Percentiles rank a stretch among this genome's conserved stretches.
These are phyloP conservation scores for Phoxinus phoxinus DNA, from an alignment of 2,113 vertebrate genomes.

Conservation along the genomic window DNA sequence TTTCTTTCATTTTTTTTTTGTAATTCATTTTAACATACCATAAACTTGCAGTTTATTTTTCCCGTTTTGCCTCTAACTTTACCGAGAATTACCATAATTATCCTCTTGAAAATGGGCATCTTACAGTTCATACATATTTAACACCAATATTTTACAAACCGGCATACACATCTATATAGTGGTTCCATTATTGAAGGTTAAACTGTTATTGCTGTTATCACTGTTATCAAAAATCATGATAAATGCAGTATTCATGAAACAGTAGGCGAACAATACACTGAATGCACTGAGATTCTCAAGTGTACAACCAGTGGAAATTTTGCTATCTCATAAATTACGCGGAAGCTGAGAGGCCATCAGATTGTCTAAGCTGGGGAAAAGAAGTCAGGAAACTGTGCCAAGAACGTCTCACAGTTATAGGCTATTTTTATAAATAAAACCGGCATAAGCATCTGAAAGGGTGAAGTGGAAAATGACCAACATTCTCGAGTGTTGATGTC, in stretches of 20 bases:
- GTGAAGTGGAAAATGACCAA: background rate
- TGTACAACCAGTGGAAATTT: no score
- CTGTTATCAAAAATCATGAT: background rate
- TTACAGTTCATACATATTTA: background rate
- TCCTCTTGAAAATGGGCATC: background rate
- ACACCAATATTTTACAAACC: background rate
- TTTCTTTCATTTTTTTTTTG: background rate
- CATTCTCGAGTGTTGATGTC: background rate
- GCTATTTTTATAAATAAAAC: no score
- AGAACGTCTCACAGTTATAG: background rate
- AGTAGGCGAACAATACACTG: background rate
- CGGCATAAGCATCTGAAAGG: background rate
- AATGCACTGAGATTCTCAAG: background rate
- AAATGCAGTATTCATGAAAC: background rate
- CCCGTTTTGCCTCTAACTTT: background rate
- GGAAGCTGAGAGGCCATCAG: no score
- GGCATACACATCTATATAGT: background rate
- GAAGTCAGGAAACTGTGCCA: background rate
- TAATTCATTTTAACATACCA: background rate
- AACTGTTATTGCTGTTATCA: background rate
- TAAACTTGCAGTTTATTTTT: background rate
- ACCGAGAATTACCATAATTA: background rate
- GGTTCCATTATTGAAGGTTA: constrained; percentile 4
- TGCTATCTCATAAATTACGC: no score
- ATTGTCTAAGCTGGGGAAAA: background rate